Evolutionary conservation across 2,797 vertebrate genomes (phyloP).

Genomic region (Siniperca undulata): DNA sequence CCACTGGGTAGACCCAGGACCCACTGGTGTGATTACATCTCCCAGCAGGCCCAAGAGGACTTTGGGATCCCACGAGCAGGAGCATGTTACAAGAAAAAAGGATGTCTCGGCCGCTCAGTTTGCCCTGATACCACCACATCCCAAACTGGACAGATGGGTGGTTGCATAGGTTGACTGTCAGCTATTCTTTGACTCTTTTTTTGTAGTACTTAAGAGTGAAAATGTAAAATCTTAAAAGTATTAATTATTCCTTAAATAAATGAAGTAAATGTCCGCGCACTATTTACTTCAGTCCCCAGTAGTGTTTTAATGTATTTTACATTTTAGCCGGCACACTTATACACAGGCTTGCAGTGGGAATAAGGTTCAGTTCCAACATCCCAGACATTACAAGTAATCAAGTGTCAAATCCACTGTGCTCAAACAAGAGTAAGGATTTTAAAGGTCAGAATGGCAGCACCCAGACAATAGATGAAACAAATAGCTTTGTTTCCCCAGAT

Average conservation of each 20-base stretch:
- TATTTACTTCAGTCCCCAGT: background rate
- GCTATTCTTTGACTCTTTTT: background rate
- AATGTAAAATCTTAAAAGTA: background rate
- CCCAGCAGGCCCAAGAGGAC: background rate
- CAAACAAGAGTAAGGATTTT: slow-evolving; percentile 47
- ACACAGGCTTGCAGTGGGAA: background rate
- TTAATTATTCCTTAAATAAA: slow-evolving; percentile 1
- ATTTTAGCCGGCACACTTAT: slow-evolving; percentile 7
- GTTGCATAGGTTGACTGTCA: background rate
- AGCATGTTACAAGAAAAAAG: background rate
- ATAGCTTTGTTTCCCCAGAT: slow-evolving; percentile 51
- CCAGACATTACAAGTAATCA: slow-evolving; percentile 45
- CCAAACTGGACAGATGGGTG: background rate
- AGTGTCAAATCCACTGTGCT: slow-evolving; percentile 48
- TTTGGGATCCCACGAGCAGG: background rate
- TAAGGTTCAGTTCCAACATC: slow-evolving; percentile 33
- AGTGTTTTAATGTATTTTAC: slow-evolving; percentile 31
- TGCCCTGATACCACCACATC: too few species aligned
- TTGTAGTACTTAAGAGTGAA: background rate
- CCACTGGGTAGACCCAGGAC: background rate
- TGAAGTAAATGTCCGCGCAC: slow-evolving; percentile 43
- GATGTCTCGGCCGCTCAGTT: background rate
- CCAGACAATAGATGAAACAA: slow-evolving; percentile 53
- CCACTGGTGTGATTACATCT: slow-evolving; percentile 21
- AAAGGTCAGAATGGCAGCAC: slow-evolving; percentile 65